Percentiles rank a stretch among this genome's conserved stretches.
Conservation (phyloP, 2,113 vertebrate genomes). For the Scophthalmus maximus region DNA sequence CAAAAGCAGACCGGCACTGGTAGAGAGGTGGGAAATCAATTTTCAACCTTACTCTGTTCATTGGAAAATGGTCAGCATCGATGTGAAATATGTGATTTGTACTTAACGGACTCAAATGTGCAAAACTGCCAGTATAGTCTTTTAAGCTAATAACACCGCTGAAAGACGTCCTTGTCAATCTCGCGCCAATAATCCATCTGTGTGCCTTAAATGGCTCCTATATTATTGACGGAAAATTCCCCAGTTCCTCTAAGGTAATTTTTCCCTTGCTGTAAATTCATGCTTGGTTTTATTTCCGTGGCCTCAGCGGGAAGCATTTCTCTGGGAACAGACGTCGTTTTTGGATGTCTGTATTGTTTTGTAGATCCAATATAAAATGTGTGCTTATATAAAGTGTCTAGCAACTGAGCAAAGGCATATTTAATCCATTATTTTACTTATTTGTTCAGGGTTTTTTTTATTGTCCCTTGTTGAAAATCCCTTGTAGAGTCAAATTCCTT, state of each 20-base stretch:
- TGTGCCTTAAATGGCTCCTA: conserved; percentile 56
- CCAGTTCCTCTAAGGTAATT: conserved; percentile 48
- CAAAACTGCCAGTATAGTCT: conserved; percentile 47
- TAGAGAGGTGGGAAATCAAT: conserved; percentile 36
- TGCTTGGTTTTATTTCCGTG: conserved; percentile 28
- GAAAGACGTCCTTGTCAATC: conserved; percentile 64
- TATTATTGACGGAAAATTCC: conserved; percentile 65
- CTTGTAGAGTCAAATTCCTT: no score
- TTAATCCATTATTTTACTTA: no score
- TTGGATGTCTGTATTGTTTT: conserved; percentile 23
- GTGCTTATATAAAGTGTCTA: conserved; percentile 2
- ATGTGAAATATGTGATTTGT: conserved; percentile 58
- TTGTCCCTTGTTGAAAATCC: no score
- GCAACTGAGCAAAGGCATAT: neutral
- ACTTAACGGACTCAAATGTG: conserved; percentile 54
- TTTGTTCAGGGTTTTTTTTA: no score
- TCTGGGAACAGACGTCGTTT: conserved; percentile 35
- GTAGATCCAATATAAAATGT: neutral
- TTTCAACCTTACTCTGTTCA: conserved; percentile 21
- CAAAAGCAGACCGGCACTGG: conserved; percentile 29
- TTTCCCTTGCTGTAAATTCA: conserved; percentile 33
- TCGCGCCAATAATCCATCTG: conserved; percentile 64
- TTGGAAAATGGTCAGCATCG: conserved; percentile 45
- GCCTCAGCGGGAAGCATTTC: conserved; percentile 35
- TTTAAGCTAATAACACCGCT: conserved; percentile 53